Evolutionary conservation across 2,113 vertebrate genomes (phyloP), one percentile per base, ranked within the genome.

Genomic region (Monopterus albus): DNA sequence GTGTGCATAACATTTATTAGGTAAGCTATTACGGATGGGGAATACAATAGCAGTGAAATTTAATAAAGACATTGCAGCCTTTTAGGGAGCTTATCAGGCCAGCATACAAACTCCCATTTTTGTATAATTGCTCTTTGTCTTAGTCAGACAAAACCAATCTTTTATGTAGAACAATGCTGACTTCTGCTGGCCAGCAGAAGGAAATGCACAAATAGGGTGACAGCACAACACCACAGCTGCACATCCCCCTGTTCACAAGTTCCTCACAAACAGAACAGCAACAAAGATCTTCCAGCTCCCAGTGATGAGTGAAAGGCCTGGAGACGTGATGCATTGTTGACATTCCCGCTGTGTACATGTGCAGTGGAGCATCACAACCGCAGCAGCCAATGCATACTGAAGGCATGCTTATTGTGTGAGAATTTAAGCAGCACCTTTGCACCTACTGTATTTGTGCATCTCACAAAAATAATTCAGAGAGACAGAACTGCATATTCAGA

Each of bases 161-260:
- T 5, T 74, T 45, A 12, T 18, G 42, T 50, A 13, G 78, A 64
- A 51, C 78, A 50, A 78, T 62, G 63, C 80, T 82, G 87, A 72
- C 83, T 36, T 47, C 83, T 84, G 75, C 75, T 86, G 87, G 87
- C 31, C 35, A 35, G 1, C 5, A 13, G 17, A 0, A 3, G 51
- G 70, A 42, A 87, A 13, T 80, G 39, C 85, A 83, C 1, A 0
- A 63, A 28, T 26, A 21, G 2, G 13, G 17, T 21, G 18, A 42
- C 17, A 29, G 15, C 13, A 45, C 4, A 26, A 31, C 42, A 20
- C 33, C 12, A 13, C 35, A 60, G 2, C 5, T 21, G 45, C 56
- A 39, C 11, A n/a, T 12, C 21, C 18, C 25, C 15, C 14, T 28
- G 29, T 5, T 33, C 14, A 17, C 35, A 40, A 23, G 28, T 7